Evolutionary conservation across 2,888 invertebrate species (phyloP), one percentile per base, ranked within the genome.

Genomic region (Diaphora mendica): DNA sequence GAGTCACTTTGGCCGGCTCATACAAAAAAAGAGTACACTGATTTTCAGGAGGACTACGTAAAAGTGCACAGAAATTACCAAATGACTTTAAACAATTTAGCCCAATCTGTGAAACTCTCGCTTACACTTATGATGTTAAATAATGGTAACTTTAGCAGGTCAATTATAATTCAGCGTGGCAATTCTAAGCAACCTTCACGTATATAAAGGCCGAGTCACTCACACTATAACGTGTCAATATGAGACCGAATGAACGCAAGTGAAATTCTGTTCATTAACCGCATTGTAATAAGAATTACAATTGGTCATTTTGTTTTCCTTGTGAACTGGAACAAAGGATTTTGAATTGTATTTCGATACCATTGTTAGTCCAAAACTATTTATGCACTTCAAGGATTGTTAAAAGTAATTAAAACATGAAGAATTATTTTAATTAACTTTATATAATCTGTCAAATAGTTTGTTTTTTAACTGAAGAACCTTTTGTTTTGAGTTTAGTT

Each of bases 261-360:
- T 55, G 42, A 82, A 82, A 75, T 78, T 82, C 33, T 51, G 70
- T 51, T 76, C 74, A 72, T 76, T 72, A 74, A 39, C 35, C n/a
- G 55, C 11, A 23, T 69, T 75, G 71, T 70, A 72, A 64, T 74
- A 55, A 42, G 71, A 80, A 78, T 73, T 70, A 55, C 77, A 70
- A 79, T 74, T 74, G 26, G 62, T n/a, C 1, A 17, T 26, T 62
- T 51, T 7, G 17, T 79, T 81, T 80, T 82, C 78, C 82, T 73
- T 74, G 74, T 78, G 26, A n/a, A 59, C n/a, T 69, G 35, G n/a
- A 51, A 17, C 26, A 9, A 30, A 48, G 48, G 20, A 48, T 48
- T 48, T 67, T 48, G 67, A 67, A 67, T n/a, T 42, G 33, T 23
- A 33, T 67, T 48, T 48, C 13, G 67, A 30, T 33, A 48, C 26